Conservation (phyloP, 2,113 vertebrate species). For the Corythornis cristatus region DNA sequence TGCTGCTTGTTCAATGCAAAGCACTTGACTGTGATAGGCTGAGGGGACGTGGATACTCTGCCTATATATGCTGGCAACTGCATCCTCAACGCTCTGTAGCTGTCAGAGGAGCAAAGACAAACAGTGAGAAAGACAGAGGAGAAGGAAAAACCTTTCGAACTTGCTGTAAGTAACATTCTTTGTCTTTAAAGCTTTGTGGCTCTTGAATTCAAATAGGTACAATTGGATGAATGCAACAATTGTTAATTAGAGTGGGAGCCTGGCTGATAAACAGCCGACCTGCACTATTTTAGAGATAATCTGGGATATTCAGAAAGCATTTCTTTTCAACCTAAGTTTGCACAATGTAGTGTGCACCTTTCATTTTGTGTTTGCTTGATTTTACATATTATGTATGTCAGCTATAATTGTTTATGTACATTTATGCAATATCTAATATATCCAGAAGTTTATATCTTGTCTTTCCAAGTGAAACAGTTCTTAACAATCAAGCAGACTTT, state of each 20-base stretch:
- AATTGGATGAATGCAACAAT: not conserved
- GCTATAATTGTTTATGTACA: not conserved
- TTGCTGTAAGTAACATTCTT: conserved; percentile 73
- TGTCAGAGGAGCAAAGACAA: conserved; percentile 62
- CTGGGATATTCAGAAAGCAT: not conserved
- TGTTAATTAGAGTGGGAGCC: not conserved
- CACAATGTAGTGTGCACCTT: not conserved
- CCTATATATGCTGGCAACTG: conserved; percentile 69
- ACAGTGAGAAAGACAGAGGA: not conserved
- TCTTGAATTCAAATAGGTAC: not conserved
- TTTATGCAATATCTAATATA: not conserved
- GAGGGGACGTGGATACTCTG: conserved; percentile 56
- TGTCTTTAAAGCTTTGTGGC: not conserved
- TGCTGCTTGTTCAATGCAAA: conserved; percentile 38
- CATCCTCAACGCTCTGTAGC: conserved; percentile 62
- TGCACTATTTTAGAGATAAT: not conserved
- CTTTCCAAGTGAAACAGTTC: not conserved
- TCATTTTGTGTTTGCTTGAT: not conserved
- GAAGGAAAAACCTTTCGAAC: not conserved
- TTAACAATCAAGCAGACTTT: not conserved
- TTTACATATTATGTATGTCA: not conserved
- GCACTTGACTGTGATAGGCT: conserved; percentile 76
- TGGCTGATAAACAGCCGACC: not conserved
- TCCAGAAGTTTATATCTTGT: not conserved
- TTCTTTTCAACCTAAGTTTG: not conserved